phyloP scores from a whole-genome alignment of 2,888 invertebrate species.

The Lasius platythorax region DNA sequence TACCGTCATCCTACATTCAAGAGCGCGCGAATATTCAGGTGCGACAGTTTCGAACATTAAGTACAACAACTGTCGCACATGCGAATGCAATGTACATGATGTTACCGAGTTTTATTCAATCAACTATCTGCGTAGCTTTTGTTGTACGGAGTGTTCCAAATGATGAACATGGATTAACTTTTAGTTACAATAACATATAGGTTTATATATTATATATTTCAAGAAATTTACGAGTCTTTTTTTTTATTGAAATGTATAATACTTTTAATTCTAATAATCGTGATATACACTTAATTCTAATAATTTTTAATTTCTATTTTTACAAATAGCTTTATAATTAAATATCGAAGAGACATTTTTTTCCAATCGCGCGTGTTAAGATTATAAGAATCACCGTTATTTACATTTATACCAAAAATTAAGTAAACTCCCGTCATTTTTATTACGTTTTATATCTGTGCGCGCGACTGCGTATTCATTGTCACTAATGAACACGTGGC shows the following conservation, averaged over 20 bases:
- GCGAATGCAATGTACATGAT: neutral
- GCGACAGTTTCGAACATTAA: constrained; percentile 27
- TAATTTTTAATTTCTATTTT: neutral
- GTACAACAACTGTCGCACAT: neutral
- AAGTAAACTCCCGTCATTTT: neutral
- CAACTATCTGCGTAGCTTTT: neutral
- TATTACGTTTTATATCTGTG: neutral
- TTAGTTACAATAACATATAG: neutral
- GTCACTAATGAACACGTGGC: constrained; percentile 35
- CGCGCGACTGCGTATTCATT: neutral
- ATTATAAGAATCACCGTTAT: neutral
- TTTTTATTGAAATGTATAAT: neutral
- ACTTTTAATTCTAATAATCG: neutral
- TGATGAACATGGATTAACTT: neutral
- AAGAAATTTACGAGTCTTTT: neutral
- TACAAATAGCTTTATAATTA: neutral
- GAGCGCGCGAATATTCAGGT: constrained; percentile 25
- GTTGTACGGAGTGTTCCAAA: neutral
- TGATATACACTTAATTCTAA: neutral
- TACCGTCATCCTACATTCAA: constrained; percentile 20
- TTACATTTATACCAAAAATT: neutral
- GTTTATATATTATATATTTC: neutral
- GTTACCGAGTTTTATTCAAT: constrained; percentile 28
- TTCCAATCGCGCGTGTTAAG: neutral
- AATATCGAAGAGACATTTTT: neutral